These are phyloP conservation scores for Xiphorhynchus elegans DNA, from an alignment of 2,113 vertebrate genomes.

Conservation along the genomic window DNA sequence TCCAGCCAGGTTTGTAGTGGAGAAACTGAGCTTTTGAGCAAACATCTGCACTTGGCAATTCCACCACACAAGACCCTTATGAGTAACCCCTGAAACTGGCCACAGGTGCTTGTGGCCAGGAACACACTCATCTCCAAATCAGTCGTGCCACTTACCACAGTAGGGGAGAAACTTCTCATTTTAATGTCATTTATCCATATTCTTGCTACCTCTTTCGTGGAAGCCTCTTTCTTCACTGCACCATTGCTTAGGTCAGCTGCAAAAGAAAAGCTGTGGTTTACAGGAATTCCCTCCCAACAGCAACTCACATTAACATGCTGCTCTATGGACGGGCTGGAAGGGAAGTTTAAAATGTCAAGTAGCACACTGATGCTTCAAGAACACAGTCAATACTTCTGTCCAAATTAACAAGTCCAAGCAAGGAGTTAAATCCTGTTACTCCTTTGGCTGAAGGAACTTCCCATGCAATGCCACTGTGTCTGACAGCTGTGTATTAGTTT, in stretches of 20 bases:
- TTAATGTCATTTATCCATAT: slow-evolving; percentile 95
- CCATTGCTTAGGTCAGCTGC: slow-evolving; percentile 94
- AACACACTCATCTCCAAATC: neutral
- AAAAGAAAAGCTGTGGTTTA: slow-evolving; percentile 50
- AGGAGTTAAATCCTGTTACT: neutral
- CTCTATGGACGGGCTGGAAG: neutral
- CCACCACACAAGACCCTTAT: neutral
- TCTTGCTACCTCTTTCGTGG: slow-evolving; percentile 90
- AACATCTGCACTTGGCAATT: neutral
- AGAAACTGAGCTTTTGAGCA: neutral
- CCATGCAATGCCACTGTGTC: neutral
- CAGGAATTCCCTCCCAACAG: neutral
- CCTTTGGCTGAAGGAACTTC: neutral
- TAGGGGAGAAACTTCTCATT: slow-evolving; percentile 89
- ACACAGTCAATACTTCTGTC: neutral
- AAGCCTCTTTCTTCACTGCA: slow-evolving; percentile 89
- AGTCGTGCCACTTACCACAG: slow-evolving; percentile 76
- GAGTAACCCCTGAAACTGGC: neutral
- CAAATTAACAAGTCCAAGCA: neutral
- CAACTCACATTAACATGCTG: neutral
- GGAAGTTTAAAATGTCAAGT: neutral
- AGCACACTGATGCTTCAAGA: neutral
- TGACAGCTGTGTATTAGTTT: neutral
- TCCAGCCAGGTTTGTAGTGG: neutral
- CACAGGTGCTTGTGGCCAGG: neutral